These are phyloP conservation scores for Pheosia tremula DNA, from an alignment of 2,888 invertebrate genomes.

Conservation along the genomic window DNA sequence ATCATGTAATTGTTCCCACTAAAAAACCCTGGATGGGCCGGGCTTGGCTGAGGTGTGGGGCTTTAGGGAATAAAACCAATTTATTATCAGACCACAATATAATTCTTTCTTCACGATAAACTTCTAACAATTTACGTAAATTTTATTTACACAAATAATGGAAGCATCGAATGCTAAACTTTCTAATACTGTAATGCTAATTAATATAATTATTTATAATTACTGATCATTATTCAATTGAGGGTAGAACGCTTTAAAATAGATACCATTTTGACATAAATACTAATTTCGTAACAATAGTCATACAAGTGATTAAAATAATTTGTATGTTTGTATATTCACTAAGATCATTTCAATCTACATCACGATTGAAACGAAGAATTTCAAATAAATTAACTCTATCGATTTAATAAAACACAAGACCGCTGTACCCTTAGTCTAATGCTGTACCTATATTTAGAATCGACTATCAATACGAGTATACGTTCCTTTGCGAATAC, in stretches of 20 bases:
- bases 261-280: neutral
- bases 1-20: no score
- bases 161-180: conserved; percentile 65
- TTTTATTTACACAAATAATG: conserved; percentile 78
- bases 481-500: conserved; percentile 8
- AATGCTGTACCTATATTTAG: neutral
- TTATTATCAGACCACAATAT: conserved; percentile 72
- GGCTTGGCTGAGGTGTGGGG: no score
- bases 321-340: conserved; percentile 6
- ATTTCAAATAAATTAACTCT: no score
- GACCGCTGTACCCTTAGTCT: no score
- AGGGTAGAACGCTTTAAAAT: conserved; percentile 15
- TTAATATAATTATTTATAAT: conserved; percentile 24
- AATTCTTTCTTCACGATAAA: conserved; percentile 72
- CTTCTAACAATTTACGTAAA: conserved; percentile 75
- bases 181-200: conserved; percentile 70
- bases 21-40: no score
- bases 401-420: no score
- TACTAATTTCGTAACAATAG: conserved; percentile 2
- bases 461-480: conserved; percentile 16
- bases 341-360: conserved; percentile 8
- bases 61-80: conserved; percentile 44
- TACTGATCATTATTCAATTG: conserved; percentile 29
- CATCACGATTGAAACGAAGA: conserved; percentile 15
- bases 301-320: neutral